Evolutionary conservation across 1,140 invertebrate genomes (phyloP).

Genomic region (Caenorhabditis elegans): WBcel235 BX284602.5:6979001-6979500

Average conservation of each 20-base stretch:
- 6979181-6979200: neutral
- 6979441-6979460: too few relatives aligned
- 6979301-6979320: neutral
- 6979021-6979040: neutral
- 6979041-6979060: neutral
- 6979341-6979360: too few relatives aligned
- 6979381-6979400: too few relatives aligned
- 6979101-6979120: slow-evolving; percentile 6
- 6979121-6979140: neutral
- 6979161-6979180: neutral
- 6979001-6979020: slow-evolving; percentile 25
- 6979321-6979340: too few relatives aligned
- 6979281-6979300: neutral
- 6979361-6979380: too few relatives aligned
- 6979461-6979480: too few relatives aligned
- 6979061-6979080: neutral
- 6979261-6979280: neutral
- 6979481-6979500: too few relatives aligned
- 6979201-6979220: neutral
- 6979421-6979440: too few relatives aligned
- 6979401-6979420: too few relatives aligned
- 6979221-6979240: neutral
- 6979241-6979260: slow-evolving; percentile 31
- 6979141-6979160: slow-evolving; percentile 27
- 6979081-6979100: slow-evolving; percentile 22